Base-by-base conservation (phyloP, 2,113 vertebrate genomes). In the Rhabdornis inornatus region DNA sequence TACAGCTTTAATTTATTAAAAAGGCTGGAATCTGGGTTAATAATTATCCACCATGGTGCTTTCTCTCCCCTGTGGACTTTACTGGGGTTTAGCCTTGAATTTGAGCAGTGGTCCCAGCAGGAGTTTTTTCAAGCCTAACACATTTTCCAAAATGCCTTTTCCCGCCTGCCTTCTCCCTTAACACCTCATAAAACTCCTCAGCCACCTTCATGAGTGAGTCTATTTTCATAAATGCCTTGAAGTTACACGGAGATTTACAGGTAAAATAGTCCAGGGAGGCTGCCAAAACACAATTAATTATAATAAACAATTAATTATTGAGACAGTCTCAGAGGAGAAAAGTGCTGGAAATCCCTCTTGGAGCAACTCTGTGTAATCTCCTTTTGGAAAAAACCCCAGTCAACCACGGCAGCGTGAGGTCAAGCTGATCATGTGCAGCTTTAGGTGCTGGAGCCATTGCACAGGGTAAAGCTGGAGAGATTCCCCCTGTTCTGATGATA, bases 361-460 rank as follows among this genome's bases (percentile, higher is more conserved):
- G 16, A 71, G 55, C 31, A 52, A 71, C 40, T 28, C 27, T 10
- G 22, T 8, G 31, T 95, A 81, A 96, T 94, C 69, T 92, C 50
- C 89, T 86, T 56, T 35, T 35, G 40, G 57, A 30, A 31, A 64
- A 81, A 76, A 18, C 2, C 4, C 23, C 35, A 50, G 55, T 5
- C 69, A 70, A 44, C 39, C 40, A 22, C 64, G 2, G 60, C 88
- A 83, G 55, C 3, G 1, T 72, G 59, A 94, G 80, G 90, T 93
- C 83, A 95, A 84, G 88, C 88, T 90, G 95, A 64, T 96, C 90
- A 65, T 59, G 72, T 79, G 60, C 65, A 75, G 92, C 80, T 95
- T 96, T 96, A 84, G 77, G 13, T 42, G 40, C 31, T 0, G 12
- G 83, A 93, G 72, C 44, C 31, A 23, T 5, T 12, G 31, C 80